Evolutionary conservation across 2,888 invertebrate genomes (phyloP).

Genomic region (Sipha maydis): DNA sequence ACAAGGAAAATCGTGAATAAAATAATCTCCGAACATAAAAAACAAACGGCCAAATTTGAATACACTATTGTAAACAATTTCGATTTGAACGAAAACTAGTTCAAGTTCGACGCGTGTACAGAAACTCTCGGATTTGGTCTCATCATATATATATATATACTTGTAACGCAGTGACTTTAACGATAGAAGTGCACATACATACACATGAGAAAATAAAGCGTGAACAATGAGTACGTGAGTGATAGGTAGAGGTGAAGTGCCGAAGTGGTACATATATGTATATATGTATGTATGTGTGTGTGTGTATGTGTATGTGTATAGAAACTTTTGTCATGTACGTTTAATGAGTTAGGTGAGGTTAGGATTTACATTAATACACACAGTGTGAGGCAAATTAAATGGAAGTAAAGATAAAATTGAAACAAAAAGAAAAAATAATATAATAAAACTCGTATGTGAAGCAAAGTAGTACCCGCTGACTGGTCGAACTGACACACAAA

Average conservation of each 20-base stretch:
- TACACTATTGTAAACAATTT: too few species aligned
- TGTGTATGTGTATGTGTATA: too few species aligned
- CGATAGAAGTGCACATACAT: background rate
- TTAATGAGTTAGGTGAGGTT: background rate
- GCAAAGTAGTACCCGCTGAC: background rate
- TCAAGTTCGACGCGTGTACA: background rate
- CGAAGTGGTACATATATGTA: background rate
- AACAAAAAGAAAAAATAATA: background rate
- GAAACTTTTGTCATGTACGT: background rate
- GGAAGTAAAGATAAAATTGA: background rate
- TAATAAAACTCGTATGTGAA: background rate
- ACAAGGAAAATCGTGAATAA: background rate
- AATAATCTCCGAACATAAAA: background rate
- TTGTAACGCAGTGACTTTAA: background rate
- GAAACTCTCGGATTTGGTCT: too few species aligned
- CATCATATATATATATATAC: too few species aligned
- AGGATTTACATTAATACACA: background rate
- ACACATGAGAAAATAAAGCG: background rate
- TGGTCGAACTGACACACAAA: conserved; percentile 24
- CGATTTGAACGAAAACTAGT: background rate
- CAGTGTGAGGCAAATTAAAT: background rate
- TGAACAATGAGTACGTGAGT: background rate
- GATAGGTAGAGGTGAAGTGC: background rate
- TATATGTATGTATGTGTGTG: too few species aligned
- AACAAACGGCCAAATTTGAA: too few species aligned